These are phyloP conservation scores for Zoroaster sp. DNA, from an alignment of 53 echinoderm and acorn worm genomes.

Conservation along the genomic window DNA sequence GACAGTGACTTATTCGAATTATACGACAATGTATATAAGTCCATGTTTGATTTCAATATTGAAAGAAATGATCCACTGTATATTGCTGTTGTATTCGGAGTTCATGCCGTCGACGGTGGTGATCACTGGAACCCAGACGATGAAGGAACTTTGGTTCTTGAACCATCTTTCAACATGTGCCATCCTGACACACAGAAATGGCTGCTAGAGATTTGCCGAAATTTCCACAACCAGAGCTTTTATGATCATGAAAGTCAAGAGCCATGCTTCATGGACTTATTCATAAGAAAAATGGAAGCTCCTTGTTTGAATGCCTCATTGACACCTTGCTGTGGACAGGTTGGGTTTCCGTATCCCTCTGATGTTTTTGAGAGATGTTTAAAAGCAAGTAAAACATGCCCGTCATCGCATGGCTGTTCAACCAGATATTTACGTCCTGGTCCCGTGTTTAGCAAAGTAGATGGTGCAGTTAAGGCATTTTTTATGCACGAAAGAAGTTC, in stretches of 20 bases:
- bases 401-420: background rate
- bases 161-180: conserved; percentile 62
- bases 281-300: conserved; percentile 48
- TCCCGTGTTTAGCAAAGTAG: background rate
- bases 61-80: conserved; percentile 50
- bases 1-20: conserved; percentile 68
- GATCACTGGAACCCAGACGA: conserved; percentile 82
- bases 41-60: conserved; percentile 62
- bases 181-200: conserved; percentile 63
- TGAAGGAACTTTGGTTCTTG: conserved; percentile 48
- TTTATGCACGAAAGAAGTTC: conserved; percentile 45
- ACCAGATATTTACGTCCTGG: background rate
- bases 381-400: background rate
- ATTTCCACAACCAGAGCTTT: conserved; percentile 67
- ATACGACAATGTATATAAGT: conserved; percentile 62
- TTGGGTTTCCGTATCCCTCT: conserved; percentile 60
- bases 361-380: conserved; percentile 68
- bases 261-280: conserved; percentile 58
- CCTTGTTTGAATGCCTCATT: conserved; percentile 30
- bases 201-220: conserved; percentile 68
- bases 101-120: conserved; percentile 70
- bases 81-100: conserved; percentile 66
- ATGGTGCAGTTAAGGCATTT: conserved; percentile 28
- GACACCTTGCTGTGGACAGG: conserved; percentile 64
- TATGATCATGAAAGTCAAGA: background rate